Evolutionary conservation across 2,113 vertebrate species (phyloP).

Genomic region (Albula glossodonta): DNA sequence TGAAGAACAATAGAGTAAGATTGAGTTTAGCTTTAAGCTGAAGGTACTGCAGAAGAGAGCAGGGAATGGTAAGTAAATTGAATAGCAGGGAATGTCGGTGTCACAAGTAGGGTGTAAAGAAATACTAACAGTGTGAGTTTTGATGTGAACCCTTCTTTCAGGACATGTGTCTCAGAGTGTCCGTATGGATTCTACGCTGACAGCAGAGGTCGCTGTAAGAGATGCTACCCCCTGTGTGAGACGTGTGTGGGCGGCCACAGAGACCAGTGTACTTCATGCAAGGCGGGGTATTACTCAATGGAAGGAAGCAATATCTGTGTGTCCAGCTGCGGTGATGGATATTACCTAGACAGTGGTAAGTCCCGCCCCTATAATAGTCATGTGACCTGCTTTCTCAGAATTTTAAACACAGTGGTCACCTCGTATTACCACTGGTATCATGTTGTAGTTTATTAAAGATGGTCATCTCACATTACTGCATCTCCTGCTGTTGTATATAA

Average conservation of each 20-base stretch:
- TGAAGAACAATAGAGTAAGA: background rate
- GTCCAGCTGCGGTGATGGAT: slow-evolving; percentile 78
- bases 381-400: background rate
- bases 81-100: too few species aligned
- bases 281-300: slow-evolving; percentile 80
- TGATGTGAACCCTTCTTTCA: slow-evolving; percentile 47
- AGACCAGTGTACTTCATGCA: slow-evolving; percentile 88
- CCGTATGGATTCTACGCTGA: slow-evolving; percentile 87
- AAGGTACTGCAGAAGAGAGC: background rate
- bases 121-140: background rate
- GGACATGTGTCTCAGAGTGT: slow-evolving; percentile 85
- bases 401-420: background rate
- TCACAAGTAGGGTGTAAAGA: background rate
- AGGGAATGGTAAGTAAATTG: too few species aligned
- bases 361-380: slow-evolving; percentile 16
- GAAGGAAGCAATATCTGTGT: slow-evolving; percentile 82
- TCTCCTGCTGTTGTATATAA: too few species aligned
- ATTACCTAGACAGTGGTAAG: slow-evolving; percentile 86
- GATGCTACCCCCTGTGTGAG: slow-evolving; percentile 85
- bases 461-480: background rate
- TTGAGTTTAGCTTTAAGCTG: background rate
- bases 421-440: background rate
- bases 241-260: slow-evolving; percentile 85
- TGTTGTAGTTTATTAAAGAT: background rate
- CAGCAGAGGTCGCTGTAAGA: slow-evolving; percentile 87